Conservation (phyloP, 1,140 invertebrate species). For the Eriocheir sinensis region DNA sequence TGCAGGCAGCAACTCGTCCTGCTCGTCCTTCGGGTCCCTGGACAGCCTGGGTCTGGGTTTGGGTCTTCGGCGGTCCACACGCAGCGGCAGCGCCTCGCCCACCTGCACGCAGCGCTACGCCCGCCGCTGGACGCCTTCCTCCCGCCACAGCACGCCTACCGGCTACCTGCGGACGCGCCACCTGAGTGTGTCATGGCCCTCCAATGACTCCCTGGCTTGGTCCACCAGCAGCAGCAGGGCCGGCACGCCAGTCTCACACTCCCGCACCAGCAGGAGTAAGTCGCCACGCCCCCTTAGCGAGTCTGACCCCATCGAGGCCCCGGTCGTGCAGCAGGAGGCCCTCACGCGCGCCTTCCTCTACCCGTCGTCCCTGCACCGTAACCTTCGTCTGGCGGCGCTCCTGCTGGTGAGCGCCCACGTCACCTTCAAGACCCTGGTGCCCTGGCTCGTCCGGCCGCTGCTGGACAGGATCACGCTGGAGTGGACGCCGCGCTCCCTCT, state of each 20-base stretch:
- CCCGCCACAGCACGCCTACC: conserved; percentile 46
- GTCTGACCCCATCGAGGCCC: conserved; percentile 61
- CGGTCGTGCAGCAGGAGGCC: conserved; percentile 68
- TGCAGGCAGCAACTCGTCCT: not conserved
- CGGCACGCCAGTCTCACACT: not conserved
- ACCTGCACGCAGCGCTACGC: conserved; percentile 11
- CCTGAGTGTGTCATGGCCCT: conserved; percentile 13
- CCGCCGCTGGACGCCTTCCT: conserved; percentile 37
- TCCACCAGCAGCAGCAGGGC: conserved; percentile 41
- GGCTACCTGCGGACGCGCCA: not conserved
- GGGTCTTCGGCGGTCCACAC: not conserved
- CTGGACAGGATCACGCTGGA: conserved; percentile 32
- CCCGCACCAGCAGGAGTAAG: conserved; percentile 29
- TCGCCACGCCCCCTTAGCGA: conserved; percentile 66
- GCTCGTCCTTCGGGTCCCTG: conserved; percentile 23
- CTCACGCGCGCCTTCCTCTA: conserved; percentile 69
- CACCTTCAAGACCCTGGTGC: conserved; percentile 56
- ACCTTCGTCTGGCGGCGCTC: conserved; percentile 55
- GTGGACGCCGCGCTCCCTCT: conserved; percentile 59
- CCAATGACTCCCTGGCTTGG: conserved; percentile 43
- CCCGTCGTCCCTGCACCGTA: conserved; percentile 63
- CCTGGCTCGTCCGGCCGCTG: conserved; percentile 50
- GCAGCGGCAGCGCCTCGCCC: conserved; percentile 55
- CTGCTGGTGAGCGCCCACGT: conserved; percentile 64
- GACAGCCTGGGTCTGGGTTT: not conserved